Evolutionary conservation across 2,113 vertebrate genomes (phyloP).

Genomic region (Hystrix brachyura): DNA sequence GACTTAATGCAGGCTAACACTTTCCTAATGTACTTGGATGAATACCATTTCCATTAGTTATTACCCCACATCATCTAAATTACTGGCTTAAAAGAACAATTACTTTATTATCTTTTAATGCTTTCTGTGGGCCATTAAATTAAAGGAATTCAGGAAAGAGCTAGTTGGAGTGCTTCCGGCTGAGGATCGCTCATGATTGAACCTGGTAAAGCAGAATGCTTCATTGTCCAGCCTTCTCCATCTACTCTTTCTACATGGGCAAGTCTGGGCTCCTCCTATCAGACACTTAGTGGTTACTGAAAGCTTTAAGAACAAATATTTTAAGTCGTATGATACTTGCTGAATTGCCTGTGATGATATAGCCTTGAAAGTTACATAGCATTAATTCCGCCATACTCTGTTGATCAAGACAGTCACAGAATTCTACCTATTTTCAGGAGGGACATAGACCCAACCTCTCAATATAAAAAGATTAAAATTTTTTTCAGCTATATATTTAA

Average conservation of each 20-base stretch:
- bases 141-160: not conserved
- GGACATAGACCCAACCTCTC: conserved; percentile 17
- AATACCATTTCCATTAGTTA: conserved; percentile 14
- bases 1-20: not conserved
- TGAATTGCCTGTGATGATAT: conserved; percentile 8
- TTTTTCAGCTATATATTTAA: not conserved
- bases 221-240: not conserved
- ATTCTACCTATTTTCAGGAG: not conserved
- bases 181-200: not conserved
- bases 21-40: conserved; percentile 39
- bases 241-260: not conserved
- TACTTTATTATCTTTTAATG: conserved; percentile 39
- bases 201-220: not conserved
- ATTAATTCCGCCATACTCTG: conserved; percentile 19
- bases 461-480: not conserved
- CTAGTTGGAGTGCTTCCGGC: not conserved
- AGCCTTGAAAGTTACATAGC: not conserved
- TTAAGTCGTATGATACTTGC: not conserved
- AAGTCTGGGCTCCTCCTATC: not conserved
- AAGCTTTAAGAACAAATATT: conserved; percentile 29
- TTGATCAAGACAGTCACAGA: not conserved
- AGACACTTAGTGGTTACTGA: not conserved
- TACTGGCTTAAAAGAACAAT: conserved; percentile 12
- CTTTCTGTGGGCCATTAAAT: not conserved
- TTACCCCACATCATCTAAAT: conserved; percentile 21